Base-by-base conservation (phyloP, 1,140 invertebrate species). In the Eupeodes corollae region DNA sequence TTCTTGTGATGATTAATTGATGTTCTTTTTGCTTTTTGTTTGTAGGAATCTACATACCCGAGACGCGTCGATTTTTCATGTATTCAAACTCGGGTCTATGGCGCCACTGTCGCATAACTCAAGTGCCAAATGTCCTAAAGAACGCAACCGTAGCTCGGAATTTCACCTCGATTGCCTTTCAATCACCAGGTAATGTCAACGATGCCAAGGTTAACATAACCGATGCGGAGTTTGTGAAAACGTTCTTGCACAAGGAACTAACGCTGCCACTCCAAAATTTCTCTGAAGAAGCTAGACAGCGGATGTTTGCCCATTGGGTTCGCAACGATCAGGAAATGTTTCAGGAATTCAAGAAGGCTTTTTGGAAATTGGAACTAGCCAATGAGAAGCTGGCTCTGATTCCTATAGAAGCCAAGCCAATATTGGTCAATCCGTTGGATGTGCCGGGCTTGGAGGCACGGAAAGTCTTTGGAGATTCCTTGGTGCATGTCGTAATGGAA, bases 21-120 rank as follows among this genome's bases (percentile, higher is more conserved):
- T 33, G 10, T 26, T 37, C 21, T 49, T 42, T 6, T 19, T 66
- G 56, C 70, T 26, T 15, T 14, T 19, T 5, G 26, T 66, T 55
- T 66, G 37, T 60, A 80, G 79, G 78, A 55, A 74, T 80, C 50
- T 75, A 71, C 41, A 63, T 79, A 21, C 73, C 73, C 0, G 67
- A 70, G 46, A 76, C 72, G 33, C 54, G 71, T 8, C 63, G 72
- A n/a, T 80, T 75, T 53, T 75, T 80, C 42, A 67, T 82, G 48
- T 70, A 64, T 44, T 78, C 76, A 47, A 72, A 83, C 49, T 76
- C 77, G 9, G 84, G 84, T 0, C 68, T 87, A 1, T 86, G 83
- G 80, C 73, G 76, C 40, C 77, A 79, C 35, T 87, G 84, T 55
- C 58, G 73, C 30, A 64, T 64, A 16, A 64, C 60, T 12, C 59